Evolutionary conservation across 2,888 invertebrate genomes (phyloP), one percentile per base, ranked within the genome.

Genomic region (Lycophotia porphyrea): DNA sequence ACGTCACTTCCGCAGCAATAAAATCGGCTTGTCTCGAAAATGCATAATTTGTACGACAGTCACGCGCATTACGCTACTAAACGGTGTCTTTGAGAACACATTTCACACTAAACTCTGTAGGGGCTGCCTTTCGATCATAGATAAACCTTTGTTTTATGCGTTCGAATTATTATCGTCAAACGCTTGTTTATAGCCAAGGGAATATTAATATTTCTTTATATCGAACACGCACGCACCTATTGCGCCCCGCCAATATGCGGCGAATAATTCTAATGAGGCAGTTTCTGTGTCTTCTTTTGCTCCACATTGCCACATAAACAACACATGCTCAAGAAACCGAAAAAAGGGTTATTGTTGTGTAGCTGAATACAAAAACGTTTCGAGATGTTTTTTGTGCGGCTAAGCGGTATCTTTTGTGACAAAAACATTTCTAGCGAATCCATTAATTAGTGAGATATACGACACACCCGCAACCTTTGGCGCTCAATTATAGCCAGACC

Each of bases 391-490:
- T 92, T 93, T 92, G 90, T 88, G 82, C 66, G 72, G 71, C 82
- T 65, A 78, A 87, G 94, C 95, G 95, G 95, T 93, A 88, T 92
- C 93, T 93, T 95, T 95, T 95, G 94, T 94, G 92, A 93, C 92
- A 92, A 92, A 93, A 93, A 93, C 90, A 89, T 91, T 93, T 92
- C 95, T 94, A 94, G 95, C 94, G 92, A 95, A 95, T 93, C 95
- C 95, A 96, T 96, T 95, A 96, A 96, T 96, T 96, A 95, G 93
- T 93, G 89, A 94, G 95, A 96, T 95, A 96, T 96, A 96, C 94
- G 95, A 94, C 93, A 91, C 91, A 90, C 92, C 91, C 93, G 91
- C 92, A 92, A 93, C 93, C 93, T 93, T 94, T 91, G 93, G 93
- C 92, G 93, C 92, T 93, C 94, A 93, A 94, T 94, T 94, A 94